Conservation (phyloP, 1,140 invertebrate species). For the Nasonia vitripennis region DNA sequence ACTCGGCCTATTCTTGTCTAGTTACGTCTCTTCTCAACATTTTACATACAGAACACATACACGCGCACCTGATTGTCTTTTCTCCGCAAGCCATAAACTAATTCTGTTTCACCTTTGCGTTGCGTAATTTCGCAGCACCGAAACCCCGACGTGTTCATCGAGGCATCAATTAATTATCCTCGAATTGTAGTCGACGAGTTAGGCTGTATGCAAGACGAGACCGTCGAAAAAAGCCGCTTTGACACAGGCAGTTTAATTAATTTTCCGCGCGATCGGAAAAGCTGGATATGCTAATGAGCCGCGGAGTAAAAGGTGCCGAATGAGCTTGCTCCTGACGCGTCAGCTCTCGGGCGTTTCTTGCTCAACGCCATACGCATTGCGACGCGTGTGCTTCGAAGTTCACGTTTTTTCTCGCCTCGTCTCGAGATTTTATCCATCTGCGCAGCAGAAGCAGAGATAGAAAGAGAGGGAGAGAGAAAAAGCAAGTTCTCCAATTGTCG, state of each 20-base stretch:
- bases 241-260: not conserved
- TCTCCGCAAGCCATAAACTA: no score
- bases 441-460: not conserved
- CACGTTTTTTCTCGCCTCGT: not conserved
- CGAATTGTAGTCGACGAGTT: no score
- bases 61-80: no score
- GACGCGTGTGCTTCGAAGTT: not conserved
- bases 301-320: not conserved
- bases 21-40: not conserved
- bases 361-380: not conserved
- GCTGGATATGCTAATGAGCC: not conserved
- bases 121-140: no score
- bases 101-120: no score
- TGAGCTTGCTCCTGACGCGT: not conserved
- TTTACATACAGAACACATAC: not conserved
- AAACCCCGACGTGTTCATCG: no score
- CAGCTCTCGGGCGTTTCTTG: not conserved
- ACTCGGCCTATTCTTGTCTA: not conserved
- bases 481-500: slow-evolving; percentile 28
- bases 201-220: no score
- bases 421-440: not conserved
- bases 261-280: not conserved
- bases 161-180: no score
- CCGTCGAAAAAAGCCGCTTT: no score
- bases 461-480: not conserved